Base-by-base conservation (phyloP, 2,797 vertebrate species). In the Atherinosoma microstoma region DNA sequence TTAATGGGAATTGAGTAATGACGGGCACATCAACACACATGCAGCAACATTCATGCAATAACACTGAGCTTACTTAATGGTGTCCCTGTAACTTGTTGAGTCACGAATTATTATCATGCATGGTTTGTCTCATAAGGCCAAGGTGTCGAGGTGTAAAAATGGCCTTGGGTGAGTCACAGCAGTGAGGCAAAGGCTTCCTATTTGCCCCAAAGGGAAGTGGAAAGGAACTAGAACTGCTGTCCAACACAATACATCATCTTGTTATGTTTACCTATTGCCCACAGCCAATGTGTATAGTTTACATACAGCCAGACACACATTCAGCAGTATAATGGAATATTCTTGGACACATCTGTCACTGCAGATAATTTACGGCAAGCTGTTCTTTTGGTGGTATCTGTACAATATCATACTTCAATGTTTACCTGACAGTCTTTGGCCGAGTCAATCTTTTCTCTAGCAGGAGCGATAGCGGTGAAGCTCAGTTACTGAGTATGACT, bases 121-220 rank as follows among this genome's bases (percentile, higher is more conserved):
- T 84, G 86, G 82, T 80, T 91, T 86, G 84, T 83, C 87, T 88
- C 87, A 89, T 90, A 79, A 81, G 82, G 77, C 85, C 81, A 72
- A 81, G 84, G 89, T 90, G 88, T 84, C 30, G 67, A 90, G 88
- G 88, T 93, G 89, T 91, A 86, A 87, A 93, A 93, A 87, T 78
- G 89, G 86, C 89, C 82, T 82, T 83, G 79, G 78, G 86, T 87
- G 86, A 91, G 79, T 91, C 87, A 88, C 76, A 77, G 85, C 67
- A 47, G 82, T 64, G 75, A 67, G 78, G 70, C 73, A 73, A 63
- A 82, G 83, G 84, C 77, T 85, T 87, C 73, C 64, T 58, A 61
- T 86, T 79, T 64, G 16, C 75, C 88, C 67, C 61, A 42, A 47
- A 70, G 76, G 76, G 75, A 86, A 63, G 77, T 64, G 62, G 72